Evolutionary conservation across 2,797 vertebrate genomes (phyloP).

Genomic region (Gymnopithys bicolor): DNA sequence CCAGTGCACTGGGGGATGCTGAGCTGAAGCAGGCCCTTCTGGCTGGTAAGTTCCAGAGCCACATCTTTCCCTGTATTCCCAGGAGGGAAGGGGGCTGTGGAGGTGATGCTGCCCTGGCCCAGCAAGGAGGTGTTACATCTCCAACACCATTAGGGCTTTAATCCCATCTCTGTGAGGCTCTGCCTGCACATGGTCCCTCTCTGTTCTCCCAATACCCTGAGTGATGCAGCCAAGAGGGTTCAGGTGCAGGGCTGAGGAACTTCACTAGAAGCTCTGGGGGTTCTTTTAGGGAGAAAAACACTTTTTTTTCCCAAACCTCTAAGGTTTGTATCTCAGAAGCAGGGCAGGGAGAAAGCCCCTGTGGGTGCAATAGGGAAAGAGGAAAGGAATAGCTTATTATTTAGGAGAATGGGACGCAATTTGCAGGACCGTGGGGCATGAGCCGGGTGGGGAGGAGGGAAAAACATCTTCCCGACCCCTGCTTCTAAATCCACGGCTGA

Average conservation of each 20-base stretch:
- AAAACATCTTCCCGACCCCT: neutral
- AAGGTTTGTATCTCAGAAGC: neutral
- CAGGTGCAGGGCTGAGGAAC: neutral
- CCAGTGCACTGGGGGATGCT: constrained; percentile 53
- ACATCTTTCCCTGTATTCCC: fast-evolving
- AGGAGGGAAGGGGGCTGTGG: neutral
- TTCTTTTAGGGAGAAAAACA: neutral
- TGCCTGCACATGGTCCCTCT: fast-evolving
- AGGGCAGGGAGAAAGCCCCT: neutral
- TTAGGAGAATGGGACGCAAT: neutral
- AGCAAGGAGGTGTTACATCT: neutral
- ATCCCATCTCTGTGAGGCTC: neutral
- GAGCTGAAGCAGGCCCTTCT: constrained; percentile 81
- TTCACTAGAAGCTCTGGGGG: neutral
- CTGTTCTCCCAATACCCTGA: fast-evolving
- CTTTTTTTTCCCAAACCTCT: neutral
- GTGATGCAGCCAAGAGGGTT: neutral
- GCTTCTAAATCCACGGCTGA: neutral
- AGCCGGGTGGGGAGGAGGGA: neutral
- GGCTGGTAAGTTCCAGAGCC: constrained; percentile 65
- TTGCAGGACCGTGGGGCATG: neutral
- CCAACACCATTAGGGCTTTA: fast-evolving
- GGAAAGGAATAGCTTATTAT: neutral
- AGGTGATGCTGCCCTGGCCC: neutral
- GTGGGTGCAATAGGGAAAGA: fast-evolving